A percentile compares a stretch with the other conserved stretches of the same genome.
Evolutionary conservation across 2,113 vertebrate genomes (phyloP).

Genomic region (Mobula hypostoma): DNA sequence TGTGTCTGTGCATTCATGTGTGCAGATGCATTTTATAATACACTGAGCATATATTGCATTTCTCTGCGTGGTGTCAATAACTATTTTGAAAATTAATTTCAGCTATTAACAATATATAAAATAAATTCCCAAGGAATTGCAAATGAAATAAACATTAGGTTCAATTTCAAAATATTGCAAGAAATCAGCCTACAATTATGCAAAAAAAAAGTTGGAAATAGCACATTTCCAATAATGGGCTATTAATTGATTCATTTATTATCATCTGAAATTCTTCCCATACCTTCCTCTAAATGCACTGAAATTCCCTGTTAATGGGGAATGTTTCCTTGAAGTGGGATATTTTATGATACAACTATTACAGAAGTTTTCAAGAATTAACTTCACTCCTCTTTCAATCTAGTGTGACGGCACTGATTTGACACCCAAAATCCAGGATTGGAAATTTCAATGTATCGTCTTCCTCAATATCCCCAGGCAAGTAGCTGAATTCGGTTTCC

Average conservation of each 20-base stretch:
- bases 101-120: not conserved
- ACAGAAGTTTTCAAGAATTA: not conserved
- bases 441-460: slow-evolving; percentile 79
- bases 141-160: not conserved
- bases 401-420: slow-evolving; percentile 76
- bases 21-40: not conserved
- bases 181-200: not conserved
- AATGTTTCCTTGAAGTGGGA: not conserved
- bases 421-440: slow-evolving; percentile 75
- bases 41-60: not conserved
- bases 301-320: not conserved
- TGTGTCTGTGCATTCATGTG: not conserved
- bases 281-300: not conserved
- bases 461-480: slow-evolving; percentile 81
- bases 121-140: not conserved
- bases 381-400: slow-evolving; percentile 43
- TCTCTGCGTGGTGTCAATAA: not conserved
- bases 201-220: not conserved
- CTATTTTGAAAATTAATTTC: not conserved
- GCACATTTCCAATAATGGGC: not conserved
- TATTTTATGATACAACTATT: not conserved
- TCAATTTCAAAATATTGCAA: not conserved
- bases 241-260: no score
- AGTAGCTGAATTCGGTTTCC: slow-evolving; percentile 34
- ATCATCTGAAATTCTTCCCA: no score